Percentiles rank a stretch among this genome's conserved stretches.
These are phyloP conservation scores for Monopterus albus DNA, from an alignment of 2,113 vertebrate species.

Conservation along the genomic window DNA sequence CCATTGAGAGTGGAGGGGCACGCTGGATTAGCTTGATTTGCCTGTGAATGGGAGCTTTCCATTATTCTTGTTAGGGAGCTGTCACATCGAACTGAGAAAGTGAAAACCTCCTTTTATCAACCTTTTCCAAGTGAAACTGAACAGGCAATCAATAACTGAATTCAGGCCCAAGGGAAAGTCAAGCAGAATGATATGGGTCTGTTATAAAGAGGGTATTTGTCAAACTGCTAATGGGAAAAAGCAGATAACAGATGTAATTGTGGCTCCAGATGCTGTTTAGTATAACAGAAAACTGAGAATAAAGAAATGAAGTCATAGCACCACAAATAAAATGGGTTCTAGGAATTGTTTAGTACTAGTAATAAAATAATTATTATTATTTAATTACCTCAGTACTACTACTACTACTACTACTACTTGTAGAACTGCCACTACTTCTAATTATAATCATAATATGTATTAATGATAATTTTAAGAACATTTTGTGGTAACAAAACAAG, in stretches of 20 bases:
- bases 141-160: slow-evolving; percentile 93
- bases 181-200: slow-evolving; percentile 92
- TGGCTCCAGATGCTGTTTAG: slow-evolving; percentile 81
- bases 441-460: background rate
- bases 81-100: slow-evolving; percentile 99
- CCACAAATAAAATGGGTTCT: slow-evolving; percentile 59
- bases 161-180: slow-evolving; percentile 95
- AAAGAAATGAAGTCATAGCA: slow-evolving; percentile 59
- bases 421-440: background rate
- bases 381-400: background rate
- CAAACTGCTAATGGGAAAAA: slow-evolving; percentile 88
- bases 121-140: slow-evolving; percentile 96
- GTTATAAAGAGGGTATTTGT: slow-evolving; percentile 86
- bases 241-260: slow-evolving; percentile 88
- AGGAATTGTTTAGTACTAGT: background rate
- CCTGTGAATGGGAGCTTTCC: slow-evolving; percentile 98
- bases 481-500: too few relatives aligned
- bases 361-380: slow-evolving; percentile 21
- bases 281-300: slow-evolving; percentile 64
- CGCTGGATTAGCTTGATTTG: slow-evolving; percentile 99
- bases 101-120: slow-evolving; percentile 98
- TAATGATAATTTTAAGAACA: too few relatives aligned
- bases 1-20: slow-evolving; percentile 94
- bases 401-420: background rate
- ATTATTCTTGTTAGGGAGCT: slow-evolving; percentile 99